Percentiles rank a stretch among this genome's conserved stretches.
Conservation (phyloP, 2,888 invertebrate species). For the Nudaria mundana region DNA sequence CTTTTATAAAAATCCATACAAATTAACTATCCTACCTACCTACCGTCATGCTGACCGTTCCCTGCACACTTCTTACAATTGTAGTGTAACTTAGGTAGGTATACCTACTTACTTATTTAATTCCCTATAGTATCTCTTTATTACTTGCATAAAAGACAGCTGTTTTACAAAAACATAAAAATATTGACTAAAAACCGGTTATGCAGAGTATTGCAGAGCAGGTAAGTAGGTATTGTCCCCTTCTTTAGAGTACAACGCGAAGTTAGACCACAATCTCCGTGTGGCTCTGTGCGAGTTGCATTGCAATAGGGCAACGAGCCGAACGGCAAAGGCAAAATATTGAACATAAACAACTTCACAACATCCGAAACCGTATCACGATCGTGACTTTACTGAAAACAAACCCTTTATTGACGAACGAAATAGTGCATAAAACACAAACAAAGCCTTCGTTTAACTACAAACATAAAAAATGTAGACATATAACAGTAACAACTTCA, state of each 20-base stretch:
- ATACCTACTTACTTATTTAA: too few relatives aligned
- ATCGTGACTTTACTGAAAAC: slow-evolving; percentile 69
- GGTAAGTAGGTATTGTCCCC: slow-evolving; percentile 39
- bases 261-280: slow-evolving; percentile 47
- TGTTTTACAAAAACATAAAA: slow-evolving; percentile 20
- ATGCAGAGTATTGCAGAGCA: too few relatives aligned
- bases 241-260: slow-evolving; percentile 37
- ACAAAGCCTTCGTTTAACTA: slow-evolving; percentile 52
- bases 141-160: slow-evolving; percentile 38
- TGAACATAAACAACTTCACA: slow-evolving; percentile 38
- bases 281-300: slow-evolving; percentile 34
- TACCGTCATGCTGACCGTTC: too few relatives aligned
- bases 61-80: too few relatives aligned
- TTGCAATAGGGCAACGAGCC: too few relatives aligned
- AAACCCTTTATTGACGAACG: slow-evolving; percentile 54
- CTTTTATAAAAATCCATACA: too few relatives aligned
- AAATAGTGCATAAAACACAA: slow-evolving; percentile 62
- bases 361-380: slow-evolving; percentile 17
- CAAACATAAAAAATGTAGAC: slow-evolving; percentile 49
- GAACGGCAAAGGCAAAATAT: slow-evolving; percentile 3
- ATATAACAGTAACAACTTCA: slow-evolving; percentile 43
- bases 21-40: too few relatives aligned
- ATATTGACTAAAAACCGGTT: slow-evolving; percentile 36
- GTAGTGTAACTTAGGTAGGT: too few relatives aligned
- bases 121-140: slow-evolving; percentile 31